A percentile compares a stretch with the other conserved stretches of the same genome.
These are phyloP conservation scores for Tursiops truncatus DNA, from an alignment of 2,113 vertebrate species.

Conservation along the genomic window DNA sequence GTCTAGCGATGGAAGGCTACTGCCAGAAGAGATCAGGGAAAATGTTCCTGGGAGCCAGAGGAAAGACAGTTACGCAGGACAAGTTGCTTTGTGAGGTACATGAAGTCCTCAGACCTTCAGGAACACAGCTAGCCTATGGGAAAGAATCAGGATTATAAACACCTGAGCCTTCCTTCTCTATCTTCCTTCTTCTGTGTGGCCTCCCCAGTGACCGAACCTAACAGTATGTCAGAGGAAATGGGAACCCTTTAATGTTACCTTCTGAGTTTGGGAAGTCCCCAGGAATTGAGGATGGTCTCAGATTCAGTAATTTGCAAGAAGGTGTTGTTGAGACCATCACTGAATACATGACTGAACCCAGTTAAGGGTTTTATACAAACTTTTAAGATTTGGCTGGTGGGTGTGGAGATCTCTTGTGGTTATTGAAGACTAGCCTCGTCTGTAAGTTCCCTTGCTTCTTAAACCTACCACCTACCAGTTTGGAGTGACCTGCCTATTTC, in stretches of 20 bases:
- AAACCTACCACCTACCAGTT: background rate
- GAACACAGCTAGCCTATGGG: background rate
- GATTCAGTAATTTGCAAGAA: background rate
- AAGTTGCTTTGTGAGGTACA: background rate
- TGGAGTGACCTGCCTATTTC: background rate
- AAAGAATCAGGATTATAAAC: no score
- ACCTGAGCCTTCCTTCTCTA: rapidly evolving
- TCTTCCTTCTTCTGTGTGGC: no score
- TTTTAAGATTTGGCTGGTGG: background rate
- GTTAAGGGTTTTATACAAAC: background rate
- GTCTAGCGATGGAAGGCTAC: background rate
- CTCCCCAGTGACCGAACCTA: background rate
- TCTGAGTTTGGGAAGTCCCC: background rate
- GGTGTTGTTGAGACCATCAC: background rate
- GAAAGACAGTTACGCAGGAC: background rate
- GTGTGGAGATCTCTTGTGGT: background rate
- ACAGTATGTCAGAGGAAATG: background rate
- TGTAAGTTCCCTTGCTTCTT: background rate
- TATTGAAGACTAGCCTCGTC: background rate
- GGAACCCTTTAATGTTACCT: background rate
- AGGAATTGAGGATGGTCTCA: background rate
- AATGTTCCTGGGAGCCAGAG: no score
- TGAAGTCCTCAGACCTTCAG: background rate
- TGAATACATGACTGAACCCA: background rate
- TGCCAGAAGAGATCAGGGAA: no score